Percentiles rank a stretch among this genome's conserved stretches.
phyloP scores from a whole-genome alignment of 2,797 vertebrate species.

The Hipposideros larvatus region DNA sequence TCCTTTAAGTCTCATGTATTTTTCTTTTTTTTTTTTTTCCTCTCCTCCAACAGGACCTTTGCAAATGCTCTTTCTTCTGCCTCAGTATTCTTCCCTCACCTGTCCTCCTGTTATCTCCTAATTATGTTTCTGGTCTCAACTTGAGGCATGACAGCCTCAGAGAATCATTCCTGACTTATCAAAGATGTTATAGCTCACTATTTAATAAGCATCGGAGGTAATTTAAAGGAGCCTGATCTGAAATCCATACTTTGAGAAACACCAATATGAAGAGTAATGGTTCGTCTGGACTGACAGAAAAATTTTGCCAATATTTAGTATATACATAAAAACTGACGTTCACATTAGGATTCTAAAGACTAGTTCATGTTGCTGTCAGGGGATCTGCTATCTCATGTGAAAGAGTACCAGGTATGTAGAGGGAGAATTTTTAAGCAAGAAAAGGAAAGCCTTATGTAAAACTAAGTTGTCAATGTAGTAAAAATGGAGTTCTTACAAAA shows the following conservation, averaged over 20 bases:
- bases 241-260: not conserved
- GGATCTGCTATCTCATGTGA: constrained; percentile 68
- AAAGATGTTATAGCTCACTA: not conserved
- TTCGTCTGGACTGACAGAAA: not conserved
- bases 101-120: not conserved
- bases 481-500: not conserved
- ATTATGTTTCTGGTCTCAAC: not conserved
- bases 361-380: constrained; percentile 63
- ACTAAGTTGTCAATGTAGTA: constrained; percentile 62
- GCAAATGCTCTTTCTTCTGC: not conserved
- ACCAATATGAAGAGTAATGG: not conserved
- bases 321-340: not conserved
- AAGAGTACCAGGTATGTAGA: constrained; percentile 49
- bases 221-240: not conserved
- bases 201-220: not conserved
- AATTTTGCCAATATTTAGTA: not conserved
- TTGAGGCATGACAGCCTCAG: not conserved
- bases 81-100: not conserved
- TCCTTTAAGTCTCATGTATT: not conserved
- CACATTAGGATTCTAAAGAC: constrained; percentile 38
- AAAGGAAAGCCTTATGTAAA: constrained; percentile 64
- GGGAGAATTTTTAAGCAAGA: constrained; percentile 72
- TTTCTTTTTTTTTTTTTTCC: not conserved
- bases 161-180: not conserved
- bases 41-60: not conserved